Evolutionary conservation across 1,140 invertebrate species (phyloP).

Genomic region (Venturia canescens): DNA sequence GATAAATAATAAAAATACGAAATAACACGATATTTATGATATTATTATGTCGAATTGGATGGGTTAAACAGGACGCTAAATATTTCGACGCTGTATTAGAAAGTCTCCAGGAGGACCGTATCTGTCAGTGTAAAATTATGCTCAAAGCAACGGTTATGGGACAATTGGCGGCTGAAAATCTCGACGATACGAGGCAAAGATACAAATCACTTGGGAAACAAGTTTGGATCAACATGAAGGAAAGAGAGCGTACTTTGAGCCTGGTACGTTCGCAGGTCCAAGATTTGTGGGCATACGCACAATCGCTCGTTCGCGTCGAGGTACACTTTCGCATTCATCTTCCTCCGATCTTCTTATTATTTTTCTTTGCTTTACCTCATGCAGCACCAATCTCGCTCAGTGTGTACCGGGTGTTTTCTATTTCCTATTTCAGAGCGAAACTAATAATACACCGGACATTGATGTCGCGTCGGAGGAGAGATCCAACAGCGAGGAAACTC

Average conservation of each 20-base stretch:
- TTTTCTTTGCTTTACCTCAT: too few species aligned
- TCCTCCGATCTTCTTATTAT: too few species aligned
- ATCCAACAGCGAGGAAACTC: conserved; percentile 69
- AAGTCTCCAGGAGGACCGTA: conserved; percentile 77
- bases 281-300: conserved; percentile 78
- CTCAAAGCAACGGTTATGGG: conserved; percentile 80
- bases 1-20: not conserved
- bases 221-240: conserved; percentile 80
- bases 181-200: conserved; percentile 79
- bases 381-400: too few species aligned
- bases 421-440: conserved; percentile 72
- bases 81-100: conserved; percentile 80
- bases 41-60: not conserved
- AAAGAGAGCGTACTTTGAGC: conserved; percentile 78
- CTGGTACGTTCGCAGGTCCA: conserved; percentile 76
- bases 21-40: not conserved
- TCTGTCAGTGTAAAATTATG: conserved; percentile 79
- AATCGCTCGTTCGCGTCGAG: conserved; percentile 79
- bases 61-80: conserved; percentile 76
- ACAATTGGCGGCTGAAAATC: conserved; percentile 80
- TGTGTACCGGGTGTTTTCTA: too few species aligned
- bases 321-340: conserved; percentile 67
- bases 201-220: conserved; percentile 78
- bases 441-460: too few species aligned
- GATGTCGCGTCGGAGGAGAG: conserved; percentile 50